These are phyloP conservation scores for Chiridota heheva DNA, from an alignment of 35 echinoderm and acorn worm species.

Conservation along the genomic window DNA sequence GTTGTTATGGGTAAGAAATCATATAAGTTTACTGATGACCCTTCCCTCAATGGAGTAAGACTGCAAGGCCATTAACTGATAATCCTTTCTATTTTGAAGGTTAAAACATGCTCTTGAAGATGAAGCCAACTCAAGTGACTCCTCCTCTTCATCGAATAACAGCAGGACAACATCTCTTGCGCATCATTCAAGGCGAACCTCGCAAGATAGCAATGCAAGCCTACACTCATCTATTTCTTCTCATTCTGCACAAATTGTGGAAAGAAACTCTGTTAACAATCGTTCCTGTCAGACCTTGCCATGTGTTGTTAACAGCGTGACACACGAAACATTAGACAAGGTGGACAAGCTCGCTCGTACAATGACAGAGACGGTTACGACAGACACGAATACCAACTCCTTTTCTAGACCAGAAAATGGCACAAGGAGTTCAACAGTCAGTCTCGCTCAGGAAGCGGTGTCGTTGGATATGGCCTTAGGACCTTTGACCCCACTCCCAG, in stretches of 20 bases:
- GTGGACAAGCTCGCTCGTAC: conserved; percentile 54
- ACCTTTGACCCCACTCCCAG: conserved; percentile 14
- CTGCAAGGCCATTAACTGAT: no score
- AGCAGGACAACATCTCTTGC: conserved; percentile 25
- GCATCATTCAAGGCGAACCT: conserved; percentile 7
- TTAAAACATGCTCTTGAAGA: conserved; percentile 91
- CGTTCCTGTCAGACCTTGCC: conserved; percentile 77
- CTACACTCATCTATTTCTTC: neutral
- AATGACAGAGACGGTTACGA: conserved; percentile 16
- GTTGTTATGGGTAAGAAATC: no score
- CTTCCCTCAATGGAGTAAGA: no score
- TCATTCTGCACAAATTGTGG: neutral
- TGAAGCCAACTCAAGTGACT: conserved; percentile 65
- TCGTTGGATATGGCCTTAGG: conserved; percentile 51
- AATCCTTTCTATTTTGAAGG: conserved; percentile 20
- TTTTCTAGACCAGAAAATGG: conserved; percentile 44
- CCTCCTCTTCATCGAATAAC: conserved; percentile 36
- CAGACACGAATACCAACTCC: neutral
- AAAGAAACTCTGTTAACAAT: conserved; percentile 42
- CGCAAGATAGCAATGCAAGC: conserved; percentile 39
- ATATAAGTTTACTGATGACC: no score
- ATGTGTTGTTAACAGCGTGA: conserved; percentile 65
- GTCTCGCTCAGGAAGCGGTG: conserved; percentile 31
- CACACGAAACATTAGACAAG: conserved; percentile 66
- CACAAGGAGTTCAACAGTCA: conserved; percentile 31